Percentiles rank a stretch among this genome's conserved stretches.
Conservation (phyloP, 2,113 vertebrate species). For the Mus musculus region DNA sequence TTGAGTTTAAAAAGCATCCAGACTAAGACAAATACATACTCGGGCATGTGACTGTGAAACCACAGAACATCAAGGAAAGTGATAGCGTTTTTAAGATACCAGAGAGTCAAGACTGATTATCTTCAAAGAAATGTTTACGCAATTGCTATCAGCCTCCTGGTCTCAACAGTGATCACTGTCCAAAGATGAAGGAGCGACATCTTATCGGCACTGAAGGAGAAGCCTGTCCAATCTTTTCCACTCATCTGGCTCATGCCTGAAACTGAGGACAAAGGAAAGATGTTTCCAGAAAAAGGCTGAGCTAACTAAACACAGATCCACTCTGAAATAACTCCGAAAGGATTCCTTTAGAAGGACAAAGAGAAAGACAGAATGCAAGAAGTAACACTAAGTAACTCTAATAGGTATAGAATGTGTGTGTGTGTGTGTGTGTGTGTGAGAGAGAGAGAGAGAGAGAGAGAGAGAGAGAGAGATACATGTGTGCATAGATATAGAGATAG, state of each 20-base stretch:
- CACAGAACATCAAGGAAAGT: conserved; percentile 29
- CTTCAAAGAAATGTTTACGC: conserved; percentile 63
- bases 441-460: no score
- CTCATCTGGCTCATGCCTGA: conserved; percentile 19
- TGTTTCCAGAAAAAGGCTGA: conserved; percentile 32
- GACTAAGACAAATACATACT: conserved; percentile 27
- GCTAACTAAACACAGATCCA: conserved; percentile 59
- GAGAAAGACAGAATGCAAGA: not conserved
- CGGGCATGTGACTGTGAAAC: not conserved
- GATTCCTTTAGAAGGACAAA: not conserved
- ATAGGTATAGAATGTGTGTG: not conserved
- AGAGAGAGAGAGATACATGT: no score
- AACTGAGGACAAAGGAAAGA: conserved; percentile 16
- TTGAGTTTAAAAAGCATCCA: conserved; percentile 13
- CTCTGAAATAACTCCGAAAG: conserved; percentile 2
- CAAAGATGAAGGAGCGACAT: not conserved
- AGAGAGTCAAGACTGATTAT: conserved; percentile 12
- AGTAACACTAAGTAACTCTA: not conserved
- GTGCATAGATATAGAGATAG: no score
- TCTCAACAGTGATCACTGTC: not conserved
- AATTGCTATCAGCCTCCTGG: not conserved
- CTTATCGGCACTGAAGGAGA: not conserved
- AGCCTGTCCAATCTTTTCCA: not conserved
- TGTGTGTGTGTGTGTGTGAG: not conserved
- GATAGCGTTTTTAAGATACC: conserved; percentile 24